Evolutionary conservation across 1,140 invertebrate species (phyloP).

Genomic region (Phthorimaea operculella): DNA sequence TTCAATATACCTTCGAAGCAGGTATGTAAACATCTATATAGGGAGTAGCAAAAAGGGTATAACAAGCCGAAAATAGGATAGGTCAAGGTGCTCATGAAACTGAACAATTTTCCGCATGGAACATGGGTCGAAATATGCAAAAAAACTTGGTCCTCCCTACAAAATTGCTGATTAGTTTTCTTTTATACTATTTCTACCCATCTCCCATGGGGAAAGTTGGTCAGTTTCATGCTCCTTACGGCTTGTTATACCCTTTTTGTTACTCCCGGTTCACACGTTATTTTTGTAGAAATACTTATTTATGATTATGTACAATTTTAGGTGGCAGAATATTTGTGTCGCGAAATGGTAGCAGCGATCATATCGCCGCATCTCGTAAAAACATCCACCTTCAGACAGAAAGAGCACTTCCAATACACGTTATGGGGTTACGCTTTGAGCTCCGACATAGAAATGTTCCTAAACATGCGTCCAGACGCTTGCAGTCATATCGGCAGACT

Average conservation of each 20-base stretch:
- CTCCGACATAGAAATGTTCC: conserved; percentile 67
- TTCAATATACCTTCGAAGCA: conserved; percentile 60
- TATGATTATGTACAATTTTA: conserved; percentile 28
- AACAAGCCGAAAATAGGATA: no score
- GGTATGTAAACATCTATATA: conserved; percentile 32
- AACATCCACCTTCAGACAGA: conserved; percentile 60
- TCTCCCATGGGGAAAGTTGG: no score
- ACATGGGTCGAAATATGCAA: no score
- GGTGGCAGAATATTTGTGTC: conserved; percentile 69
- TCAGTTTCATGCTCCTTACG: no score
- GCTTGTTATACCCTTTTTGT: no score
- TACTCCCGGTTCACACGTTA: no score
- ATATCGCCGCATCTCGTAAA: conserved; percentile 61
- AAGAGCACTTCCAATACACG: conserved; percentile 65
- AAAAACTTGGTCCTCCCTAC: no score
- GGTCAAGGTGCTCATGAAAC: no score
- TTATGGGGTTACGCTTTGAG: conserved; percentile 71
- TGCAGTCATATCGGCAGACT: conserved; percentile 68
- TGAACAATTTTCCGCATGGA: no score
- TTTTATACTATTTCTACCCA: no score
- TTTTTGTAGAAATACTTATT: not conserved
- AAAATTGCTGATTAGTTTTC: no score
- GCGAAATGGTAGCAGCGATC: conserved; percentile 65
- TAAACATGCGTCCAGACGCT: conserved; percentile 69
- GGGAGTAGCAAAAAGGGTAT: no score